These are phyloP conservation scores for Cabera pusaria DNA, from an alignment of 2,888 invertebrate genomes.

Conservation along the genomic window DNA sequence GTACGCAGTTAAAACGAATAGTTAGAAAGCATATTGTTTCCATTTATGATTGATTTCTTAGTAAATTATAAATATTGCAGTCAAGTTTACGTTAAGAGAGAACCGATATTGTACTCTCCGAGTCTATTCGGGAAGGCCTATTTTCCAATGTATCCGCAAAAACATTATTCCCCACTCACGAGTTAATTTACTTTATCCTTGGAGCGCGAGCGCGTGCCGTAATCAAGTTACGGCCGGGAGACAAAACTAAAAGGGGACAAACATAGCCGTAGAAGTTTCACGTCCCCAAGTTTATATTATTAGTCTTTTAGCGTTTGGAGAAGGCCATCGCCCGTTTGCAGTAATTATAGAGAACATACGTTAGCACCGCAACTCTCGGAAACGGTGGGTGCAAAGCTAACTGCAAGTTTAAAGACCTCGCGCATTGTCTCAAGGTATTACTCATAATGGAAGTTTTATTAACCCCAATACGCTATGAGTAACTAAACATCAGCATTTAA, in stretches of 20 bases:
- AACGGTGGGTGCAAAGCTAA: constrained; percentile 35
- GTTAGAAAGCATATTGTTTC: constrained; percentile 2
- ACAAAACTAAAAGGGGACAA: constrained; percentile 39
- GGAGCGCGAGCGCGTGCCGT: constrained; percentile 27
- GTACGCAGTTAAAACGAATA: constrained; percentile 6
- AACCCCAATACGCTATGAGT: constrained; percentile 11
- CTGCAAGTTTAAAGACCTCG: constrained; percentile 51
- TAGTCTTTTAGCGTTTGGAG: constrained; percentile 34
- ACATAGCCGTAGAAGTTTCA: constrained; percentile 35
- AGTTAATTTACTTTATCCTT: constrained; percentile 21
- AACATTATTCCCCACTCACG: constrained; percentile 12
- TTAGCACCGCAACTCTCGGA: constrained; percentile 36
- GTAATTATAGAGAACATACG: constrained; percentile 45
- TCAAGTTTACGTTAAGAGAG: too few species aligned
- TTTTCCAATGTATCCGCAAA: constrained; percentile 10
- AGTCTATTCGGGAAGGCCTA: too few species aligned
- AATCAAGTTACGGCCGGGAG: constrained; percentile 37
- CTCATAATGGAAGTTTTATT: constrained; percentile 27
- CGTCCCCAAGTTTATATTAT: constrained; percentile 37
- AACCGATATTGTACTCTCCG: too few species aligned
- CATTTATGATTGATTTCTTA: too few species aligned
- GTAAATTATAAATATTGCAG: too few species aligned
- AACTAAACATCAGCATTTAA: constrained; percentile 10
- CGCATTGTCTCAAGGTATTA: constrained; percentile 38
- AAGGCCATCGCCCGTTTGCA: constrained; percentile 42